Evolutionary conservation across 2,113 vertebrate species (phyloP), one percentile per base, ranked within the genome.

Genomic region (Promerops cafer): DNA sequence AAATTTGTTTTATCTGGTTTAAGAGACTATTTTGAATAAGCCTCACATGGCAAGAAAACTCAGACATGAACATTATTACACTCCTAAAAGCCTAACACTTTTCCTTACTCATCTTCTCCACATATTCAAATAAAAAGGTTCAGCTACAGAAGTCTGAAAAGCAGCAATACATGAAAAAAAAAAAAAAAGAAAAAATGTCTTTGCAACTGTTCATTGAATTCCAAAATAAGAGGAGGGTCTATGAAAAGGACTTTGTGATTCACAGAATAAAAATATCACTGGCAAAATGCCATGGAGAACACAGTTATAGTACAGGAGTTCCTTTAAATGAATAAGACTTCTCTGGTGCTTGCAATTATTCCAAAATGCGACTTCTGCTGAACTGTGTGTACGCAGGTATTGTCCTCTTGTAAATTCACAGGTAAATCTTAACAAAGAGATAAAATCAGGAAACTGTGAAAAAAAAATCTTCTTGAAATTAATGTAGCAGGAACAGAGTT

Each of bases 381-480:
- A 63, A 74, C 30, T 96, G 75, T 86, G 28, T 68, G 53, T 18
- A 45, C 4, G 4, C 27, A 61, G 28, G 42, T 39, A 91, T 28
- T 77, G 47, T 63, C 57, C 64, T 87, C 35, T 37, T 35, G 54
- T 52, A 77, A 89, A 97, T 96, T 90, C 53, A 96, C 70, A 89
- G 79, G 64, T 50, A 85, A 66, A 44, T 42, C 45, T 94, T 93
- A 91, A 72, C 54, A 77, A 91, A 87, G 57, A 96, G 71, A 92
- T 45, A 88, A 74, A 89, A 76, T 26, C n/a, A 74, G 68, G 71
- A 94, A 85, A 66, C 54, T 40, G 37, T 39, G 47, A 94, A 90
- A 92, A 93, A 94, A 94, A 83, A 31, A 20, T 78, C 28, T 89
- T 84, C 26, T 47, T 72, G 1, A 18, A 94, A 93, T 53, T 52